Conservation (phyloP, 2,113 vertebrate genomes). For the Sterna hirundo region DNA sequence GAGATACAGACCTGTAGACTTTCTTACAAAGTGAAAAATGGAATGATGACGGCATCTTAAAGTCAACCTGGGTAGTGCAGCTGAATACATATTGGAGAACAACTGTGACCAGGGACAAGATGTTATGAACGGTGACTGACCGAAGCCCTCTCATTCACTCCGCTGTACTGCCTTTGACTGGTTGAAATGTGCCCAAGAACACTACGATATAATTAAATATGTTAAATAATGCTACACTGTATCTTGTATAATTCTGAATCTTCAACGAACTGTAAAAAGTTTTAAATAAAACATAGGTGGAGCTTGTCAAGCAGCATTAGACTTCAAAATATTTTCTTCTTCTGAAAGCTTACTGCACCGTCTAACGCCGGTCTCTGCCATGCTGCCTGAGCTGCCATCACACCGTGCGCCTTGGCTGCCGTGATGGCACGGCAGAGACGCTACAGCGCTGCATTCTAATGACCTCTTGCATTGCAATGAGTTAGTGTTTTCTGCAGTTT, state of each 20-base stretch:
- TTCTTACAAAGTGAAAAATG: not conserved
- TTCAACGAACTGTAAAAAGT: not conserved
- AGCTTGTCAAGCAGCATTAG: constrained; percentile 11
- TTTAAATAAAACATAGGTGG: constrained; percentile 44
- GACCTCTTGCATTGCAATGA: not conserved
- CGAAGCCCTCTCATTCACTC: not conserved
- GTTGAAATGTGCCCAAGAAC: not conserved
- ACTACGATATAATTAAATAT: not conserved
- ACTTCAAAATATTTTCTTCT: constrained; percentile 14
- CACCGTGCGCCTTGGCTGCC: not conserved
- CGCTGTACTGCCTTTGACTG: not conserved
- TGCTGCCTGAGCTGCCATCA: not conserved
- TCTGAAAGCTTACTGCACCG: not conserved
- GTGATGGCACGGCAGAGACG: constrained; percentile 3
- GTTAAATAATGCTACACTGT: constrained; percentile 1
- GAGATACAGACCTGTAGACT: not conserved
- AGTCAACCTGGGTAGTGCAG: not conserved
- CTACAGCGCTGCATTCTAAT: constrained; percentile 2
- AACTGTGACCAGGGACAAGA: not conserved
- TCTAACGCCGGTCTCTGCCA: not conserved
- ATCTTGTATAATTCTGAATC: not conserved
- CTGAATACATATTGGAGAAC: not conserved
- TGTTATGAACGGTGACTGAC: not conserved
- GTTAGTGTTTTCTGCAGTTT: not conserved
- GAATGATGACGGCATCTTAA: not conserved